Base-by-base conservation (phyloP, 23 tunicate species). In the Trididemnum clinides region DNA sequence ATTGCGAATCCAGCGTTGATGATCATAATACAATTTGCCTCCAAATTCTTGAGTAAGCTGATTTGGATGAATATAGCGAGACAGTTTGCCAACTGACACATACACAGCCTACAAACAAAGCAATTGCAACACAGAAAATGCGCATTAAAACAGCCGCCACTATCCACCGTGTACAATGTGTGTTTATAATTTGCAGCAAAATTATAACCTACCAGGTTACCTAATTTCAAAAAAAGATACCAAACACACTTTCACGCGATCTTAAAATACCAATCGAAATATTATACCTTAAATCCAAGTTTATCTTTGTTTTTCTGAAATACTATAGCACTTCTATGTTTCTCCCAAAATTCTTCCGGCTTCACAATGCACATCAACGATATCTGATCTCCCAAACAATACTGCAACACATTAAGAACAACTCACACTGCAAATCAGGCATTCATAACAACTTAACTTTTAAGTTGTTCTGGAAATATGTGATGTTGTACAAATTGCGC, bases 291-390 rank as follows among this genome's bases (percentile, higher is more conserved):
- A 75, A 86, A 87, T 31, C 71, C 73, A 2, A 91, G 87, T 37
- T 78, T 62, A 28, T 87, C 87, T 82, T 89, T 86, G 66, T 66
- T 80, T 32, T 77, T 82, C 50, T 86, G 86, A 80, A 86, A 91
- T 31, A 54, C 82, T 34, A 88, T 81, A 33, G 54, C 77, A 10
- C 89, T 80, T 54, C 62, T 83, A n/a, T 86, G 88, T 51, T 87
- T 87, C 64, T 92, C 91, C 97, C 91, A 87, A 69, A 92, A 92
- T 33, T 92, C 97, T 30, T 32, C 58, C n/a, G 91, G 97, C 33
- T 92, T 92, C 19, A 87, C 75, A 23, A 92, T 87, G 51, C 87
- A 92, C 36, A 92, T 50, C 72, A 87, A 54, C 0, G 75, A 86
- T 58, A 75, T 51, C 18, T 51, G 54, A 50, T 77, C 78, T 39